phyloP scores from a whole-genome alignment of 2,888 invertebrate genomes.

The Drosophila siamana region DNA sequence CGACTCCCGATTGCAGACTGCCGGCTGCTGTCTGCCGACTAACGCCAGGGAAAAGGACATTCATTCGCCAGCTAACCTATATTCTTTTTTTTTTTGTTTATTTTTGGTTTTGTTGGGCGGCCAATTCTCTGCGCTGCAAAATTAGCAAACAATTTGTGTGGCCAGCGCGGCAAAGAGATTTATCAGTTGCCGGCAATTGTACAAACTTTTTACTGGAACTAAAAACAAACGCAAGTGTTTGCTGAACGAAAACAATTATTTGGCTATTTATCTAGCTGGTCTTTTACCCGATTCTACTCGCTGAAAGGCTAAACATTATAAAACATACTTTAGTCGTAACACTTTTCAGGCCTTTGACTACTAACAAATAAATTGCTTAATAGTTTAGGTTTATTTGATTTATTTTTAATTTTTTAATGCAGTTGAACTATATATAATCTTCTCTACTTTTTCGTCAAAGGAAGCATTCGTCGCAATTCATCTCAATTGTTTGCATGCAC shows the following conservation, averaged over 20 bases:
- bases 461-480: not conserved
- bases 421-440: too few species aligned
- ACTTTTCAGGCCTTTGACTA: too few species aligned
- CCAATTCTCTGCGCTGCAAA: slow-evolving; percentile 47
- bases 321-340: too few species aligned
- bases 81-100: not conserved
- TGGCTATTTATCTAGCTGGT: not conserved
- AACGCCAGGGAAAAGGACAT: not conserved
- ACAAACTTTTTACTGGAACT: slow-evolving; percentile 10
- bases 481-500: not conserved
- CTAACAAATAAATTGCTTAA: too few species aligned
- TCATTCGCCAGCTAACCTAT: slow-evolving; percentile 28
- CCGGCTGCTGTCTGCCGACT: not conserved
- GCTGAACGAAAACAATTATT: not conserved
- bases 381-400: too few species aligned
- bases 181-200: slow-evolving; percentile 18
- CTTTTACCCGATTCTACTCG: too few species aligned
- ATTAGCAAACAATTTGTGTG: slow-evolving; percentile 58
- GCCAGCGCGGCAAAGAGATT: slow-evolving; percentile 20
- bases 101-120: slow-evolving; percentile 6
- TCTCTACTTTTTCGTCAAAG: too few species aligned
- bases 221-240: slow-evolving; percentile 1
- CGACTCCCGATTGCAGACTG: not conserved
- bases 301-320: too few species aligned
- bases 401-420: too few species aligned